Evolutionary conservation across 2,113 vertebrate genomes (phyloP).

Genomic region (Apteryx owenii): DNA sequence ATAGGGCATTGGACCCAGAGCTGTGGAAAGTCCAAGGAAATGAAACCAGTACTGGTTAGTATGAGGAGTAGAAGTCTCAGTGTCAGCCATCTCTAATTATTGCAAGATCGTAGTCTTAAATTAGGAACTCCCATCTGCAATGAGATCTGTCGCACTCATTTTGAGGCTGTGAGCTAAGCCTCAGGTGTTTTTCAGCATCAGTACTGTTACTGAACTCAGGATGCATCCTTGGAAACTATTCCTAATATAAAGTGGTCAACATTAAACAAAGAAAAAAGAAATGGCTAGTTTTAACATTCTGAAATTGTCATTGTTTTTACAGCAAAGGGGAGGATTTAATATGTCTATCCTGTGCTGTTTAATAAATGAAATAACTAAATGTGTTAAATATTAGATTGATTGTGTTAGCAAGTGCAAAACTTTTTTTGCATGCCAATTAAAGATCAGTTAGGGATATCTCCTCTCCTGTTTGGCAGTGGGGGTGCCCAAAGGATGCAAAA

Average conservation of each 20-base stretch:
- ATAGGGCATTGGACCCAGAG: not conserved
- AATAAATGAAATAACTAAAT: not conserved
- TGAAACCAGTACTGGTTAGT: not conserved
- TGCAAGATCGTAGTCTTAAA: not conserved
- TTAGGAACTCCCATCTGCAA: not conserved
- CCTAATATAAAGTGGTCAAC: not conserved
- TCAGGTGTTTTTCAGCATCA: not conserved
- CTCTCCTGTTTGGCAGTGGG: not conserved
- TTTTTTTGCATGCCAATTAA: not conserved
- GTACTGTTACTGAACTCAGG: not conserved
- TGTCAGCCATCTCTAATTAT: not conserved
- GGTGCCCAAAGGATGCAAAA: not conserved
- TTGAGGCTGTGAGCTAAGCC: not conserved
- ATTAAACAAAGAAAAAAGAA: not conserved
- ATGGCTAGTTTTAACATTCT: not conserved
- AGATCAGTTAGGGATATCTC: not conserved
- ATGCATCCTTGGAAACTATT: not conserved
- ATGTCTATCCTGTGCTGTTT: not conserved
- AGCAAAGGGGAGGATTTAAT: not conserved
- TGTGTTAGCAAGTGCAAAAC: not conserved
- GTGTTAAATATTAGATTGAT: not conserved
- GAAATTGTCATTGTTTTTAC: not conserved
- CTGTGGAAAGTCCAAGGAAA: not conserved
- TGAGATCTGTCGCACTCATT: not conserved
- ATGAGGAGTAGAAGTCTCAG: not conserved